phyloP scores from a whole-genome alignment of 2,797 vertebrate genomes.

The Denticeps clupeoides region DNA sequence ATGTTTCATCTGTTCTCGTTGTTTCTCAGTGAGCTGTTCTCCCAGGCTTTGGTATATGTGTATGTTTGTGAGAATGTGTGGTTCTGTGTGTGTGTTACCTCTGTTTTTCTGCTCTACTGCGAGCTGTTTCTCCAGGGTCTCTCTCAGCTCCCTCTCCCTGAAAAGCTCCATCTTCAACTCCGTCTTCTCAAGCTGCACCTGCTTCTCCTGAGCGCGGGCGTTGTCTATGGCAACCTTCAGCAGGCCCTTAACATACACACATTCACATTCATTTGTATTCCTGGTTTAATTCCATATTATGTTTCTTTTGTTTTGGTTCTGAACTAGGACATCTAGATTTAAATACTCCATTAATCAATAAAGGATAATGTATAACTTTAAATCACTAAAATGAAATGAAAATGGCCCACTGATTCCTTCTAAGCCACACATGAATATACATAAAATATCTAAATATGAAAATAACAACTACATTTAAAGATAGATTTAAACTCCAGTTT shows the following conservation, averaged over 20 bases:
- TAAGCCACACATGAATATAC: too few species aligned
- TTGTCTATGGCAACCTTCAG: slow-evolving; percentile 98
- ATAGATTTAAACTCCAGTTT: neutral
- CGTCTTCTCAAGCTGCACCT: slow-evolving; percentile 98
- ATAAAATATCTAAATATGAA: neutral
- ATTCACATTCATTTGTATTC: slow-evolving; percentile 15
- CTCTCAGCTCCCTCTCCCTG: slow-evolving; percentile 92
- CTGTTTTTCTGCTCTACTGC: slow-evolving; percentile 98
- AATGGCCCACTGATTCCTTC: too few species aligned
- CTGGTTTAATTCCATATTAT: too few species aligned
- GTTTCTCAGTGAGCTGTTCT: slow-evolving; percentile 6
- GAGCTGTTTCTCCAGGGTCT: slow-evolving; percentile 96
- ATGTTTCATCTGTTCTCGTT: neutral
- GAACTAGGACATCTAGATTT: too few species aligned
- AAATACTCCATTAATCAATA: too few species aligned
- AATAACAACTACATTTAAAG: slow-evolving; percentile 1
- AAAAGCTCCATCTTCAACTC: slow-evolving; percentile 99
- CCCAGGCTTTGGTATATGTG: neutral
- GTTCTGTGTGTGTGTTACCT: slow-evolving; percentile 56
- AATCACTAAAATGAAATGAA: too few species aligned
- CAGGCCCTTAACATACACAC: slow-evolving; percentile 67
- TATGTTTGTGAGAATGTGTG: neutral
- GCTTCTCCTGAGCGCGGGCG: slow-evolving; percentile 96
- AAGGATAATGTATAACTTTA: too few species aligned
- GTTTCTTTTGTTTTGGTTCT: too few species aligned